Percentiles rank a stretch among this genome's conserved stretches.
phyloP scores from a whole-genome alignment of 2,888 invertebrate genomes.

The Balanococcus diminutus region DNA sequence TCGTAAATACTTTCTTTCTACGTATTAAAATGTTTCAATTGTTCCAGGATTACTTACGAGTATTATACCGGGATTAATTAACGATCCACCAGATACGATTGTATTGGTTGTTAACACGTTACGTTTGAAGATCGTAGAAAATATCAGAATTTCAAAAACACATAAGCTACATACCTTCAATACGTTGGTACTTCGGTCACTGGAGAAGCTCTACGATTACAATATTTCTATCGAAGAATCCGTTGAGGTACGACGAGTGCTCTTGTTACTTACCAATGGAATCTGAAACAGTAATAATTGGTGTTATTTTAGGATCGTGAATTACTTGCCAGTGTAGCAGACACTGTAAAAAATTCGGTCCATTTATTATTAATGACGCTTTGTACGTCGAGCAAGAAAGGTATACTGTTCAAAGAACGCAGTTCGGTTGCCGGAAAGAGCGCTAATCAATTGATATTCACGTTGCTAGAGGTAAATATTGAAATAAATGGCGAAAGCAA shows the following conservation, averaged over 20 bases:
- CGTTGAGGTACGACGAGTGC: not conserved
- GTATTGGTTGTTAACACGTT: conserved; percentile 38
- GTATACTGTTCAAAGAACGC: conserved; percentile 35
- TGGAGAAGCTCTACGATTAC: conserved; percentile 35
- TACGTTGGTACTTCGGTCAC: not conserved
- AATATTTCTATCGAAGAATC: not conserved
- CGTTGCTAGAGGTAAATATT: conserved; percentile 31
- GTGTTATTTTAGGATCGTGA: conserved; percentile 6
- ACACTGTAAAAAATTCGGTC: conserved; percentile 15
- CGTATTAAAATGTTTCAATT: not conserved
- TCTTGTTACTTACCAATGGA: not conserved
- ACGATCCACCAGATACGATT: conserved; percentile 18
- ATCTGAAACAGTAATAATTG: not conserved
- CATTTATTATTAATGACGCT: conserved; percentile 25
- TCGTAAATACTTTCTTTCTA: not conserved
- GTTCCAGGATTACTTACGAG: conserved; percentile 19
- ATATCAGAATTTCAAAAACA: conserved; percentile 46
- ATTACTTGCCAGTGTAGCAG: not conserved
- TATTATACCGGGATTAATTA: conserved; percentile 34
- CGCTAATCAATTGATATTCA: conserved; percentile 44
- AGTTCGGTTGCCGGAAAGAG: not conserved
- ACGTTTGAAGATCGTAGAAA: conserved; percentile 50
- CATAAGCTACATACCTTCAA: conserved; percentile 47
- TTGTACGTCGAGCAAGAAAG: conserved; percentile 44
- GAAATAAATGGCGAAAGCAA: not conserved